These are phyloP conservation scores for Zaprionus africanus DNA, from an alignment of 1,140 invertebrate genomes.

Conservation along the genomic window DNA sequence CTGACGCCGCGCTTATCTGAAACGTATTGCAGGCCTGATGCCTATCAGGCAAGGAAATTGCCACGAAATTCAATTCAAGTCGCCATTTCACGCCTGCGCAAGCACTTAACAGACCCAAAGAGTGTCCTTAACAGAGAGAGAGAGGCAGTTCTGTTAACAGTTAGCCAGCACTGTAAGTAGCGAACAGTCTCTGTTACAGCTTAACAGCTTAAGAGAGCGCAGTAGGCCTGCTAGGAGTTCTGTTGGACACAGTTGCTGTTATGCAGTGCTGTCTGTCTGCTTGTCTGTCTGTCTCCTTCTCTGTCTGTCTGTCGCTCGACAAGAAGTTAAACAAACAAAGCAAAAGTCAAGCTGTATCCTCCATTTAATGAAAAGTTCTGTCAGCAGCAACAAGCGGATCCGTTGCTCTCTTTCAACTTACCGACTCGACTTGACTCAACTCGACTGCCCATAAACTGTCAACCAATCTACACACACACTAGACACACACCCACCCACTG, in stretches of 20 bases:
- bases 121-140: neutral
- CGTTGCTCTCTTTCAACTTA: constrained; percentile 20
- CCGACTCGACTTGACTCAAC: constrained; percentile 39
- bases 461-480: constrained; percentile 25
- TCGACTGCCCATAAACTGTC: constrained; percentile 54
- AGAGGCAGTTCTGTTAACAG: constrained; percentile 22
- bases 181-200: constrained; percentile 19
- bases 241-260: constrained; percentile 17
- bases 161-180: constrained; percentile 18
- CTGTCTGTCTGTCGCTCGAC: constrained; percentile 57
- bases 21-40: constrained; percentile 65
- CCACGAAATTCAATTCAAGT: constrained; percentile 68
- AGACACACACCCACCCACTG: constrained; percentile 7
- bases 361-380: constrained; percentile 70
- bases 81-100: constrained; percentile 60
- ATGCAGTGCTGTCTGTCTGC: neutral
- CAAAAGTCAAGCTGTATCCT: constrained; percentile 73
- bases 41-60: constrained; percentile 64
- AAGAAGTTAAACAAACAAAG: constrained; percentile 79
- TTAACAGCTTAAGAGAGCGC: constrained; percentile 9
- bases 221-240: constrained; percentile 8
- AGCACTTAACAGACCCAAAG: constrained; percentile 19
- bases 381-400: constrained; percentile 63
- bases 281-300: neutral
- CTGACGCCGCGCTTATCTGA: constrained; percentile 71